Evolutionary conservation across 2,888 invertebrate species (phyloP), one percentile per base, ranked within the genome.

Genomic region (Sussaba pulchella): DNA sequence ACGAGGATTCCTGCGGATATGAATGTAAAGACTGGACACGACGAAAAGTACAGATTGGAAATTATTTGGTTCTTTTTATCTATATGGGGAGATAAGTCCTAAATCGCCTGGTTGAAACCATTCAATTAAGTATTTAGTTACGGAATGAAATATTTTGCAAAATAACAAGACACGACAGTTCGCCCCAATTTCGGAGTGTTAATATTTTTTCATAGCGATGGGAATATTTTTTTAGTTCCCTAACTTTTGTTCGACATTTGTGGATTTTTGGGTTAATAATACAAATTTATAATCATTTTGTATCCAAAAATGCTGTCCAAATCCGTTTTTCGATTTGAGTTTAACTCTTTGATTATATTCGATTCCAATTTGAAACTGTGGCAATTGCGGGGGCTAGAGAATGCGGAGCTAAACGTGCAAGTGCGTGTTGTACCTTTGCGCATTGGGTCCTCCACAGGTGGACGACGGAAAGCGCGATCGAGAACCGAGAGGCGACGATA

Each of bases 371-470:
- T n/a, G 12, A 21, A 31, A 36, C 36, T 36, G 17, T 2, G 6
- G 31, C 2, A 31, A n/a, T n/a, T n/a, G 31, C 31, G 31, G 31
- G 31, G 31, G 6, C 36, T 19, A 50, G 52, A 21, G 5, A 52
- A 45, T 54, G 8, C 43, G 21, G n/a, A 39, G 24, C n/a, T 31
- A 21, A 10, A 57, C n/a, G n/a, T 12, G 26, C 17, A 21, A 9
- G n/a, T 31, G 19, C 50, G 39, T 70, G 24, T 10, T 50, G 52
- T 70, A 47, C 70, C n/a, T n/a, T 50, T 71, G 70, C 36, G 17
- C 64, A 59, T 57, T 76, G 36, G 72, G 69, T 74, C 77, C 73
- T 31, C 31, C 14, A 74, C 83, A 82, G 81, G 81, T 83, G 83
- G 81, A 74, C 57, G 70, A 69, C 63, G 61, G 73, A 31, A 71